Base-by-base conservation (phyloP, 2,113 vertebrate genomes). In the Rattus norvegicus region DNA sequence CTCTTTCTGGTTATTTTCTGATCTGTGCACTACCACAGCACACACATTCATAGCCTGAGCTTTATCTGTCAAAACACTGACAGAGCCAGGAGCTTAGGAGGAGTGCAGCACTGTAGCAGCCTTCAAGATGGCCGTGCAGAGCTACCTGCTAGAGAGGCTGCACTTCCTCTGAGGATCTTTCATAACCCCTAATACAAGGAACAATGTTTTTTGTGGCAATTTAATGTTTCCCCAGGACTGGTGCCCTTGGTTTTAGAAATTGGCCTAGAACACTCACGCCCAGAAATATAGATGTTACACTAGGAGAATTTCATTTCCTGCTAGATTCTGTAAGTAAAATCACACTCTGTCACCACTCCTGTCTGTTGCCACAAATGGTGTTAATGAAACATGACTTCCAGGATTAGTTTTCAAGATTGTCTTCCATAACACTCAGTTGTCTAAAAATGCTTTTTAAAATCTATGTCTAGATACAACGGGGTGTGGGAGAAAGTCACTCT, bases 221-320 rank as follows among this genome's bases (percentile, higher is more conserved):
- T 97, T 95, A 96, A 97, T 95, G 94, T 83, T 98, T 98, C 87
- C 79, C 85, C 20, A 96, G 96, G 96, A 91, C 67, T 94, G 30
- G 7, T 73, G 92, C 56, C 85, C 36, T 28, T 36, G 36, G 39
- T 87, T 96, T 95, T 67, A 77, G 61, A 96, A 85, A 28, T 28
- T 90, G 67, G 73, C 52, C 33, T 84, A 28, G 7, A 95, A 92
- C 1, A 94, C 79, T 90, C 86, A 59, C 67, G 77, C 84, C 87
- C 52, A 91, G 26, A 19, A 22, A 52, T 88, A 95, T 14, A n/a
- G 88, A 85, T 80, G 24, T 33, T 36, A 36, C 72, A 89, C 70
- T 84, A 77, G 52, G 91, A 96, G 94, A 95, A 97, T 93, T 95
- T 92, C 86, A 97, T 97, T 98, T 97, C 97, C 95, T 97, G 96